Evolutionary conservation across 2,113 vertebrate genomes (phyloP).

Genomic region (Triplophysa dalaica): DNA sequence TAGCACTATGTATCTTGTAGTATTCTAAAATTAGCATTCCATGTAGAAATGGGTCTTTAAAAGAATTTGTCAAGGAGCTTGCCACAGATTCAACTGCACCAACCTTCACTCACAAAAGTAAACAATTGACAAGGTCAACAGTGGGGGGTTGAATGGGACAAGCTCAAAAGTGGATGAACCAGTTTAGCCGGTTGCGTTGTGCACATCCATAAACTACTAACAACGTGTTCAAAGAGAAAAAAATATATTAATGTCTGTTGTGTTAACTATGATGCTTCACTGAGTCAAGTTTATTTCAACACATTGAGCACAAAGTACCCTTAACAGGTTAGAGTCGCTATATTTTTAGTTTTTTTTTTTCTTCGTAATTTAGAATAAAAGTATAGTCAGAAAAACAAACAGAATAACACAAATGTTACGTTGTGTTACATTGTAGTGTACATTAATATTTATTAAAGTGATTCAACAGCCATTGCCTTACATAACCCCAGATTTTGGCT

Average conservation of each 20-base stretch:
- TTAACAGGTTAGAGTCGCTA: too few relatives aligned
- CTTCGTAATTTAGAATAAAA: too few relatives aligned
- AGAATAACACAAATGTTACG: too few relatives aligned
- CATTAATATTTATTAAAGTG: too few relatives aligned
- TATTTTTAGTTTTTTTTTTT: too few relatives aligned
- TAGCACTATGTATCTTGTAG: neutral
- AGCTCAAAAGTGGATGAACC: constrained; percentile 31
- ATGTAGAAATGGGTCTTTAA: neutral
- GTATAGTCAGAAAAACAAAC: too few relatives aligned
- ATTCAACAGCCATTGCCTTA: too few relatives aligned
- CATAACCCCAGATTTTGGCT: too few relatives aligned
- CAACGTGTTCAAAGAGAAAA: constrained; percentile 3
- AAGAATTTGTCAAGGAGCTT: neutral
- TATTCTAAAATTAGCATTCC: neutral
- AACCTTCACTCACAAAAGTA: constrained; percentile 24
- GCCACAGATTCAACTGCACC: constrained; percentile 12
- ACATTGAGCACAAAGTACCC: too few relatives aligned
- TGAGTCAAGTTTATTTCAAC: too few relatives aligned
- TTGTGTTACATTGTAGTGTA: too few relatives aligned
- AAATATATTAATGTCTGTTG: neutral
- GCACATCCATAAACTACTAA: constrained; percentile 8
- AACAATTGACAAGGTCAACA: constrained; percentile 24
- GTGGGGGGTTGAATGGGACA: constrained; percentile 26
- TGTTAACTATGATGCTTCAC: neutral
- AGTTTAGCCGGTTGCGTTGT: constrained; percentile 27